Percentiles rank a stretch among this genome's conserved stretches.
These are phyloP conservation scores for Hippotragus niger DNA, from an alignment of 2,113 vertebrate species.

Conservation along the genomic window DNA sequence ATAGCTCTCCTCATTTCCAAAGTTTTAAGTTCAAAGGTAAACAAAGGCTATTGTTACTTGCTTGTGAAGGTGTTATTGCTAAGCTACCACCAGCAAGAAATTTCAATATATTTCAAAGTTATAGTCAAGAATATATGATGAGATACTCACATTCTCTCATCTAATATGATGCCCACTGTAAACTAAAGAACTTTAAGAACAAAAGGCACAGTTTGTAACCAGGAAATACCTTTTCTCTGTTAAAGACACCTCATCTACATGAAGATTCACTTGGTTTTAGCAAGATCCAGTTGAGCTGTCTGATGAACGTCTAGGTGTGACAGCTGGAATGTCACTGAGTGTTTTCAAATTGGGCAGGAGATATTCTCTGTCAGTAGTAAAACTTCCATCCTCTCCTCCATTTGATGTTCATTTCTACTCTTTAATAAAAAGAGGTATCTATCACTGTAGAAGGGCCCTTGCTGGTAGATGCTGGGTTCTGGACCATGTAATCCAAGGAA, in stretches of 20 bases:
- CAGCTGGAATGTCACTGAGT: background rate
- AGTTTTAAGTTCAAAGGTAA: conserved; percentile 27
- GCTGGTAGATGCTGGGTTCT: background rate
- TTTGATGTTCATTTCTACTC: background rate
- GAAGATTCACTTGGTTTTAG: background rate
- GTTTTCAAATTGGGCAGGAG: background rate
- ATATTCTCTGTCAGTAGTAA: background rate
- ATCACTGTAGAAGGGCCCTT: background rate
- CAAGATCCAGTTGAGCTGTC: background rate
- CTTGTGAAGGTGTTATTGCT: background rate
- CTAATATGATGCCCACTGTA: background rate
- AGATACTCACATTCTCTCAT: background rate
- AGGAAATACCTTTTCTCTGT: background rate
- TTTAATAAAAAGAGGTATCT: background rate
- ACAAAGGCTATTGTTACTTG: background rate
- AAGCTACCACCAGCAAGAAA: background rate
- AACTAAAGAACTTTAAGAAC: background rate
- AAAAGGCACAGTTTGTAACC: background rate
- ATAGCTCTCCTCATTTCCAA: background rate
- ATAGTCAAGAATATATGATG: background rate
- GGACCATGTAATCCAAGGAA: background rate
- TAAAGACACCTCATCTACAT: background rate
- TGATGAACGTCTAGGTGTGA: background rate
- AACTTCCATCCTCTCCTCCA: background rate
- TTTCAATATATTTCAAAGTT: conserved; percentile 27